Conservation (phyloP, 2,113 vertebrate genomes). For the Daubentonia madagascariensis region DNA sequence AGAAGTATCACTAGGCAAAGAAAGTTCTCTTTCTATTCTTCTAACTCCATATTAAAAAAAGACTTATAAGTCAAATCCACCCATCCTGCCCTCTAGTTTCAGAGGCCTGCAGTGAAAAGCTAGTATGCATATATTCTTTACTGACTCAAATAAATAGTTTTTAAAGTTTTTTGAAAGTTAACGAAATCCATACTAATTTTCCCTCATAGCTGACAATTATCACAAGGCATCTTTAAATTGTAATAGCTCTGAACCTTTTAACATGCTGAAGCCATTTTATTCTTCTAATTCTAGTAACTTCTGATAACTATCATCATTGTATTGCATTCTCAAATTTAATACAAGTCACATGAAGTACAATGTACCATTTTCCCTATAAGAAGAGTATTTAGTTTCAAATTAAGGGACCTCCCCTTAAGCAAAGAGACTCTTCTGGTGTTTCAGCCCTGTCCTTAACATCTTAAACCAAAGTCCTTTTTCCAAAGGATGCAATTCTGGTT, state of each 20-base stretch:
- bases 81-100: not conserved
- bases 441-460: not conserved
- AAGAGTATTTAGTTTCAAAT: not conserved
- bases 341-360: not conserved
- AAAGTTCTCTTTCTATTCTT: not conserved
- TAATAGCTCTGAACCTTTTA: not conserved
- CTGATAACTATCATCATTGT: not conserved
- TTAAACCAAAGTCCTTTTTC: not conserved
- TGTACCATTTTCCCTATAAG: not conserved
- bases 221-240: not conserved
- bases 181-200: not conserved
- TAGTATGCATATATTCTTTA: not conserved
- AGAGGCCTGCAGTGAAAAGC: not conserved
- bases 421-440: not conserved
- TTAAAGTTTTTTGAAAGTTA: not conserved
- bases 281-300: not conserved
- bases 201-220: not conserved
- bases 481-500: not conserved
- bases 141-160: not conserved
- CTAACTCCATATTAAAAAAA: not conserved
- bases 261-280: not conserved
- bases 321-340: not conserved
- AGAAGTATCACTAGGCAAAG: not conserved
- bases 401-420: not conserved
- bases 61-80: not conserved